Evolutionary conservation across 2,113 vertebrate genomes (phyloP).

Genomic region (Eupsittula cactorum): DNA sequence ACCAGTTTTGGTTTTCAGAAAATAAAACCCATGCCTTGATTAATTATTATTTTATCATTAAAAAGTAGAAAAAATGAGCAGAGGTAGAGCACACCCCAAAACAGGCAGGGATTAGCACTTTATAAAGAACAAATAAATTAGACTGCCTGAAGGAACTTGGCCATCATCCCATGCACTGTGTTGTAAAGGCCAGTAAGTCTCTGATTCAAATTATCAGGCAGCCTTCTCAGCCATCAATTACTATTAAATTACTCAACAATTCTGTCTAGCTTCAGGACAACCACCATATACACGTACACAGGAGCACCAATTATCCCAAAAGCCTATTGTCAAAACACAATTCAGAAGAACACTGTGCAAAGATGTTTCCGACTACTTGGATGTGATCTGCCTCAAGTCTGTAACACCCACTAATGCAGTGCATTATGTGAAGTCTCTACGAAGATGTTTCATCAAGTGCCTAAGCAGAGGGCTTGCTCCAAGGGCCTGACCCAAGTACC

Average conservation of each 20-base stretch:
- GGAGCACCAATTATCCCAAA: neutral
- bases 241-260: neutral
- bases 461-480: neutral
- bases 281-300: rapidly evolving
- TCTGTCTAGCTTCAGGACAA: neutral
- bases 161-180: neutral
- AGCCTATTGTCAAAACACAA: rapidly evolving
- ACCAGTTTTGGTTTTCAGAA: neutral
- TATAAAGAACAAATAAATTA: neutral
- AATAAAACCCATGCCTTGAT: neutral
- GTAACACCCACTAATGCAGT: neutral
- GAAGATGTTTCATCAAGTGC: neutral
- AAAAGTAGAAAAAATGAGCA: neutral
- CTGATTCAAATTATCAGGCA: neutral
- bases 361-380: neutral
- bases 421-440: neutral
- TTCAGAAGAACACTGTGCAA: neutral
- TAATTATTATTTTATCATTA: neutral
- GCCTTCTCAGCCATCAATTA: neutral
- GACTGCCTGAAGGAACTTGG: slow-evolving; percentile 14
- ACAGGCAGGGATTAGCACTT: neutral
- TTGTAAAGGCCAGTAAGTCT: neutral
- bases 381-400: neutral
- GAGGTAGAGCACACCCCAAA: neutral
- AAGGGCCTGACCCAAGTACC: neutral